Evolutionary conservation across 2,113 vertebrate species (phyloP).

Genomic region (Eupsittula cactorum): DNA sequence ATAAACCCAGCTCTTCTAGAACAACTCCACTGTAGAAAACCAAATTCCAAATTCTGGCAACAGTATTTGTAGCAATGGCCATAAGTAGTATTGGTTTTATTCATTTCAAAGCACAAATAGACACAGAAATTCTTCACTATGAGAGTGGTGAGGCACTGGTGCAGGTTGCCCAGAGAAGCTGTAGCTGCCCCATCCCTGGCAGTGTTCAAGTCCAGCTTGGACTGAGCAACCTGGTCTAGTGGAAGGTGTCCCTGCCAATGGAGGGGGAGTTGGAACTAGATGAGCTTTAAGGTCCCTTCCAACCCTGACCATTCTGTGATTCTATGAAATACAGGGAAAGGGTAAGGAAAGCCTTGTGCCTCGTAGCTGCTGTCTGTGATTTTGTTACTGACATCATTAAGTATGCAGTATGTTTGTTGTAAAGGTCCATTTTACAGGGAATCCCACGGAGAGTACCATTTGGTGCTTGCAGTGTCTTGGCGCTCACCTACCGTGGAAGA

Average conservation of each 20-base stretch:
- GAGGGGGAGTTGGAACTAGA: neutral
- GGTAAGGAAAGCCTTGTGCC: neutral
- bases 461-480: neutral
- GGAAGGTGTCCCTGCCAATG: neutral
- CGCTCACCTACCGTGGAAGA: neutral
- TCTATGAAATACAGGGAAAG: neutral
- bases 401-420: neutral
- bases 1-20: neutral
- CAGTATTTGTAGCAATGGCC: neutral
- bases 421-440: neutral
- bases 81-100: neutral
- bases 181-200: neutral
- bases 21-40: conserved; percentile 4
- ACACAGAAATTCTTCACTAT: neutral
- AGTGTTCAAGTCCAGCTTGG: neutral
- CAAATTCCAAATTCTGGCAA: neutral
- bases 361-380: neutral
- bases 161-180: neutral
- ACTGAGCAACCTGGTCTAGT: neutral
- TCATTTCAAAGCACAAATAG: neutral
- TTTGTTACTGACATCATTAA: neutral
- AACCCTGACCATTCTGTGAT: neutral
- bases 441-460: neutral
- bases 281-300: neutral
- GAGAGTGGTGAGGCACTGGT: neutral